phyloP scores from a whole-genome alignment of 1,140 invertebrate genomes.

The Drosophila albomicans region DNA sequence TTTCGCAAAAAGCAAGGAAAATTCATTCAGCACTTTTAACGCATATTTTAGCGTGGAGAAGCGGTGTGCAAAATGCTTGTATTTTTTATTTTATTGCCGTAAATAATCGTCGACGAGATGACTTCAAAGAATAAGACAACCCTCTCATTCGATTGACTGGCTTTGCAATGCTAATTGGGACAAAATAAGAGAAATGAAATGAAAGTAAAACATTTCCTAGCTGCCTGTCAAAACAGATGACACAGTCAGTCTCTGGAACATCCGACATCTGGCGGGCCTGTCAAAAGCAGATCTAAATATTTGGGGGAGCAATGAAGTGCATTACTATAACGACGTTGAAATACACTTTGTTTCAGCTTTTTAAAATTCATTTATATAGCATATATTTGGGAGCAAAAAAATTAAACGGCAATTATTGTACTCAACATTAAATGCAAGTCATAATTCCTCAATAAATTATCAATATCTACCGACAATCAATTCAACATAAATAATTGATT shows the following conservation, averaged over 20 bases:
- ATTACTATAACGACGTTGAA: neutral
- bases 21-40: constrained; percentile 60
- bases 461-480: neutral
- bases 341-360: neutral
- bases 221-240: constrained; percentile 19
- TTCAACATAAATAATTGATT: neutral
- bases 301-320: neutral
- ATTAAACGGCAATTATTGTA: neutral
- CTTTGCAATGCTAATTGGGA: constrained; percentile 18
- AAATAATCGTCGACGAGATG: neutral
- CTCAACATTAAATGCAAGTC: no score
- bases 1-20: constrained; percentile 52
- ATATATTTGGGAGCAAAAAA: neutral
- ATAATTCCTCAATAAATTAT: no score
- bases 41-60: constrained; percentile 20
- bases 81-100: constrained; percentile 2
- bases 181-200: neutral
- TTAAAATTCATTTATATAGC: neutral
- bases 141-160: neutral
- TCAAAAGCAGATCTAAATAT: constrained; percentile 4
- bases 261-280: neutral
- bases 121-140: neutral
- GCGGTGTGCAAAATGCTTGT: neutral
- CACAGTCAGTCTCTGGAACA: neutral
- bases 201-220: constrained; percentile 13